phyloP scores from a whole-genome alignment of 2,888 invertebrate genomes.

The Drosophila macrospina region DNA sequence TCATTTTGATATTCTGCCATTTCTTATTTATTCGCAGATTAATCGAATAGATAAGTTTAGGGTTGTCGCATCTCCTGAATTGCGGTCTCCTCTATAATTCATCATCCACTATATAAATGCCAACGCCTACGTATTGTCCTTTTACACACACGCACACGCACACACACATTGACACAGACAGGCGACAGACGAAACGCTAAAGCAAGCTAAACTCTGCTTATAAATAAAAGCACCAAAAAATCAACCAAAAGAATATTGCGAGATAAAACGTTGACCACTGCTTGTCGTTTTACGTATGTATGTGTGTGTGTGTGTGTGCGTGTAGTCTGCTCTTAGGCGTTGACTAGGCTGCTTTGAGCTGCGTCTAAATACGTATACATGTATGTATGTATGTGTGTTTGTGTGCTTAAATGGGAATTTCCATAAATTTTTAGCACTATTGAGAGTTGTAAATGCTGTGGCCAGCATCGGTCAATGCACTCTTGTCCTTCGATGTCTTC shows the following conservation, averaged over 20 bases:
- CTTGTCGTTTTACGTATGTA: neutral
- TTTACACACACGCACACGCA: conserved; percentile 8
- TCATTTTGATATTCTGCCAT: neutral
- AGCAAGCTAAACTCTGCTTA: neutral
- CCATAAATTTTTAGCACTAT: conserved; percentile 44
- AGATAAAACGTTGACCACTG: conserved; percentile 38
- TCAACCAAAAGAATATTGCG: conserved; percentile 7
- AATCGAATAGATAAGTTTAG: conserved; percentile 10
- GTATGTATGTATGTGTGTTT: neutral
- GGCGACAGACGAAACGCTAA: conserved; percentile 4
- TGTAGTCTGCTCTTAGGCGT: conserved; percentile 27
- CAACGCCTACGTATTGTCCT: conserved; percentile 29
- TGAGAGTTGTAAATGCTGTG: conserved; percentile 17
- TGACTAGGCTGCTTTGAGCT: conserved; percentile 15
- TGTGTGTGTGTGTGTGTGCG: neutral
- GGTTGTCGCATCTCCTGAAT: conserved; percentile 12
- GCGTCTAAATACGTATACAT: conserved; percentile 5
- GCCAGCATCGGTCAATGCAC: conserved; percentile 56
- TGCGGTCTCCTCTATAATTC: neutral
- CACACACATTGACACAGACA: conserved; percentile 3
- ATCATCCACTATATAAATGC: conserved; percentile 2
- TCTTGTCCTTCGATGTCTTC: conserved; percentile 72
- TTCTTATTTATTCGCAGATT: conserved; percentile 2
- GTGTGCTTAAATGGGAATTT: conserved; percentile 16
- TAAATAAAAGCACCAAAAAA: conserved; percentile 11